Evolutionary conservation across 2,888 invertebrate species (phyloP), one percentile per base, ranked within the genome.

Genomic region (Limnephilus marmoratus): DNA sequence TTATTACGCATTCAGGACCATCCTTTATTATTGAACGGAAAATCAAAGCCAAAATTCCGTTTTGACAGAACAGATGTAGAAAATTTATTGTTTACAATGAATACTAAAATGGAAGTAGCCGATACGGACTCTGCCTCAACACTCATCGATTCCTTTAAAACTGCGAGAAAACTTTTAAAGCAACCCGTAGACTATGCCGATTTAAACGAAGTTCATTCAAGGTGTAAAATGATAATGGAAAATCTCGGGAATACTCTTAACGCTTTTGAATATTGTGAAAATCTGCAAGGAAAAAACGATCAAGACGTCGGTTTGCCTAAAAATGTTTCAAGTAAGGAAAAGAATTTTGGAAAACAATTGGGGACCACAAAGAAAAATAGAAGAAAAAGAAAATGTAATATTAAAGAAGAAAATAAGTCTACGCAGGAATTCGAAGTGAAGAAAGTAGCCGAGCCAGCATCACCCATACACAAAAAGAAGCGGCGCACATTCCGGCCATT

Each of bases 191-290:
- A 92, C 85, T 88, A 90, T 34, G 45, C 85, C 29, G 81, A 90
- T 82, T 41, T 91, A 34, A 90, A 15, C 34, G 92, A 92, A 81
- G 91, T 92, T 5, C 92, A 91, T 45, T 85, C 89, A 37, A 49
- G 89, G 2, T 92, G 92, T 83, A 92, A 91, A 81, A 85, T 68
- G 13, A 83, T 92, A 86, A 92, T 90, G 81, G 91, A 90, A 86
- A 91, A 90, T 31, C 53, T 92, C 9, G 88, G 89, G 3, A 90
- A 80, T 37, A 92, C 92, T 24, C 31, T 91, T 2, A 68, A 86
- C 88, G 82, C 81, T 12, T 29, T 91, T 49, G 82, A 91, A 41
- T 34, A 91, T 41, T 37, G 81, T 3, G 88, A 91, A 12, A 90
- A 82, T 45, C 45, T 15, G 12, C 53, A 31, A 31, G n/a, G 53